Evolutionary conservation across 2,888 invertebrate genomes (phyloP), one percentile per base, ranked within the genome.

Genomic region (Coremacera marginata): DNA sequence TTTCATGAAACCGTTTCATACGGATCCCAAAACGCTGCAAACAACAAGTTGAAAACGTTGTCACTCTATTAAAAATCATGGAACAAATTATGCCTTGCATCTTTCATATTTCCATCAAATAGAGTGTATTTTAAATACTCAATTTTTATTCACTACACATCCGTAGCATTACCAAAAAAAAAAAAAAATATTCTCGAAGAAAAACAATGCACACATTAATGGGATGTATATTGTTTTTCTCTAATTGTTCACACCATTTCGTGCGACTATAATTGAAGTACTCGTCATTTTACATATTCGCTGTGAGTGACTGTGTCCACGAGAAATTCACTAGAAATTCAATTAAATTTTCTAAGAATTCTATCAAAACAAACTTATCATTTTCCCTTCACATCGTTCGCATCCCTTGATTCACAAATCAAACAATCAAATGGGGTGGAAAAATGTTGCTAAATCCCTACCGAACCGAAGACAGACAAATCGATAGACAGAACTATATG

Each of bases 291-390:
- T 37, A 16, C 31, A 62, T 25, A 16, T 5, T n/a, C 19, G n/a
- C 34, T 14, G 34, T n/a, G 19, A 63, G 31, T 63, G n/a, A 3
- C 31, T 7, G 19, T 34, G 31, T 63, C n/a, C 34, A 31, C 25
- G 57, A 57, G 62, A n/a, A 37, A 62, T 34, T 65, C 65, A 19
- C 5, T 67, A 67, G 37, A 75, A 75, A 75, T 75, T 75, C 67
- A 67, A 75, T 75, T 51, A 67, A 52, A 65, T 51, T 34, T 55
- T 51, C 63, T 19, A 44, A 67, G 75, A 34, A 75, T 75, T 75
- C 37, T 52, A 65, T 67, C 57, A 75, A 57, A 67, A 75, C n/a
- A 55, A 65, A 70, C 25, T 1, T n/a, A 8, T 16, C 22, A 25
- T 49, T 73, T 62, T 70, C 14, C 22, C 22, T n/a, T n/a, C n/a